Percentiles rank a stretch among this genome's conserved stretches.
phyloP scores from a whole-genome alignment of 2,113 vertebrate genomes.

The Neogale vison region DNA sequence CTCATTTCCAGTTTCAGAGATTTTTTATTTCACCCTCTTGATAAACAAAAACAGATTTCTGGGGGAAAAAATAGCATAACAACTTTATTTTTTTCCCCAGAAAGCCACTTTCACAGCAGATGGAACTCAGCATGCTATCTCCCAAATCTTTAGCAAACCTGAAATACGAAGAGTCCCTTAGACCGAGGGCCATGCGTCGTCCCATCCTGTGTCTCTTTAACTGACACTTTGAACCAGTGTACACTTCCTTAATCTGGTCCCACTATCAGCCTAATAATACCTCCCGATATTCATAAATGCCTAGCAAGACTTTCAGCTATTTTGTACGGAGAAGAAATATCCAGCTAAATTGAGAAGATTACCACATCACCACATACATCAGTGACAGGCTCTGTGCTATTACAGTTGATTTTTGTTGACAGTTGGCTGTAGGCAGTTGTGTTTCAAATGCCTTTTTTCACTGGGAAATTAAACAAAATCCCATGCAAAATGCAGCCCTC shows the following conservation, averaged over 20 bases:
- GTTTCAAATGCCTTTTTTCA: slow-evolving; percentile 89
- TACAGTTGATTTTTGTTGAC: slow-evolving; percentile 93
- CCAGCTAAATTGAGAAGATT: slow-evolving; percentile 92
- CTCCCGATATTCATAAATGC: slow-evolving; percentile 89
- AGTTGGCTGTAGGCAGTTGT: slow-evolving; percentile 92
- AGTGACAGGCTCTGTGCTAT: slow-evolving; percentile 90
- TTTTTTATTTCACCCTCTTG: slow-evolving; percentile 60
- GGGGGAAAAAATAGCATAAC: slow-evolving; percentile 49
- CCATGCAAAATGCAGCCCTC: slow-evolving; percentile 90
- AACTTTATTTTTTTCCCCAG: slow-evolving; percentile 72
- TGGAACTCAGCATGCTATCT: slow-evolving; percentile 82
- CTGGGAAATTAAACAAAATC: slow-evolving; percentile 93
- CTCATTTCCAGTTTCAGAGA: slow-evolving; percentile 37
- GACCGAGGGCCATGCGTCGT: slow-evolving; percentile 55
- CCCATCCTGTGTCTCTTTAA: slow-evolving; percentile 82
- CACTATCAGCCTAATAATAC: slow-evolving; percentile 90
- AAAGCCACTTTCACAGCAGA: slow-evolving; percentile 81
- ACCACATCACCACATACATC: slow-evolving; percentile 91
- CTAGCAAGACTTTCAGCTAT: slow-evolving; percentile 89
- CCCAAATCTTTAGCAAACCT: slow-evolving; percentile 82
- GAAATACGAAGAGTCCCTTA: slow-evolving; percentile 78
- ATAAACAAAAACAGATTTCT: slow-evolving; percentile 81
- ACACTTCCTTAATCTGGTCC: slow-evolving; percentile 87
- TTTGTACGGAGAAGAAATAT: slow-evolving; percentile 87
- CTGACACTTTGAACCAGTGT: slow-evolving; percentile 86